These are phyloP conservation scores for Epizoanthus illoricatus DNA, from an alignment of 92 coral and sea anemone species.

Conservation along the genomic window DNA sequence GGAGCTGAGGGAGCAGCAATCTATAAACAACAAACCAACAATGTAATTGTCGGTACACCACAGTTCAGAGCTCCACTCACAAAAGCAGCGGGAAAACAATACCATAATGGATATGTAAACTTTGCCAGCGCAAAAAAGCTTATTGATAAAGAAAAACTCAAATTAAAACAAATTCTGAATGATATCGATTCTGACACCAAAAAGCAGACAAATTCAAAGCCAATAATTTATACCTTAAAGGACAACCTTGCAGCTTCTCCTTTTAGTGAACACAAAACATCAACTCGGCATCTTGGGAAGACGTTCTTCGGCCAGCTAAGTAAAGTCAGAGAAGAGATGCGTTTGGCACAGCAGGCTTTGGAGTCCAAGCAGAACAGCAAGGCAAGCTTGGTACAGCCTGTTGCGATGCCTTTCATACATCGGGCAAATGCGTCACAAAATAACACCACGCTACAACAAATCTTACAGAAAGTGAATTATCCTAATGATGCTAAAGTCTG, in stretches of 20 bases:
- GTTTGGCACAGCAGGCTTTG: background rate
- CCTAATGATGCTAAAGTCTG: slow-evolving; percentile 1
- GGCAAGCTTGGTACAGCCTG: background rate
- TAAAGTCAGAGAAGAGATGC: background rate
- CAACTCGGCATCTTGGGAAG: background rate
- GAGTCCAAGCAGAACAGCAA: background rate
- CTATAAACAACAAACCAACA: background rate
- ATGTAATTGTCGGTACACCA: slow-evolving; percentile 4
- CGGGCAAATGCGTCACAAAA: background rate
- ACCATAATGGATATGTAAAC: slow-evolving; percentile 36
- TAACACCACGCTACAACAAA: background rate
- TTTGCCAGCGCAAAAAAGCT: slow-evolving; percentile 47
- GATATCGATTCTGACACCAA: slow-evolving; percentile 38
- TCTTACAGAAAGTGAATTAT: background rate
- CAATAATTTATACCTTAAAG: background rate
- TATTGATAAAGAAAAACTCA: slow-evolving; percentile 36
- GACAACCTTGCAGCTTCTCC: background rate
- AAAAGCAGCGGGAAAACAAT: background rate
- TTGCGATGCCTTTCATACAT: background rate
- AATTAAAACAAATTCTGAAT: slow-evolving; percentile 41
- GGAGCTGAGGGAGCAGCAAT: background rate
- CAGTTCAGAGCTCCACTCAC: background rate
- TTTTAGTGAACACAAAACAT: background rate
- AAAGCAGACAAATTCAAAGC: background rate
- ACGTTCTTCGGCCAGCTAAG: background rate